Percentiles rank a stretch among this genome's conserved stretches.
These are phyloP conservation scores for Sebastes umbrosus DNA, from an alignment of 2,797 vertebrate species.

Conservation along the genomic window DNA sequence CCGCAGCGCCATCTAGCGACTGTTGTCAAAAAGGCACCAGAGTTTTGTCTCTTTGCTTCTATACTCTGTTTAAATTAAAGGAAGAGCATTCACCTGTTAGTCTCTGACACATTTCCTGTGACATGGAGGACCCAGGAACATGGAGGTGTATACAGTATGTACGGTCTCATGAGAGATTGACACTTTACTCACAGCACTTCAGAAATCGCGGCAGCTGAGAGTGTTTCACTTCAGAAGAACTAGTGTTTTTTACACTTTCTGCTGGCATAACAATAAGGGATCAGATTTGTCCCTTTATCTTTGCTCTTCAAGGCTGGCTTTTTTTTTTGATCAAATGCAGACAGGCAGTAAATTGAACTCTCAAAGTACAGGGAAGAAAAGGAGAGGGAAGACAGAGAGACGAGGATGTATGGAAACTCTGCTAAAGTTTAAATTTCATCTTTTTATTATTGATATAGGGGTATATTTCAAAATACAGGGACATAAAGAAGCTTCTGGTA, in stretches of 20 bases:
- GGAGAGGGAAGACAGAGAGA: conserved; percentile 5
- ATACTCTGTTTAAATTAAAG: not conserved
- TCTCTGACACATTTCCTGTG: not conserved
- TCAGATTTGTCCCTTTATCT: conserved; percentile 54
- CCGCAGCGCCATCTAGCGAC: no score
- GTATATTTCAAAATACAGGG: not conserved
- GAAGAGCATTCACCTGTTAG: not conserved
- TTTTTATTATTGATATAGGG: not conserved
- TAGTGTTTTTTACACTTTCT: conserved; percentile 49
- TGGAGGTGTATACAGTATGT: not conserved
- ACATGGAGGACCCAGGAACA: not conserved
- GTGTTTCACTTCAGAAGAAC: conserved; percentile 41
- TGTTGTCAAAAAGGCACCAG: no score
- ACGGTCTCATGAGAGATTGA: not conserved
- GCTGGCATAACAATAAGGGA: conserved; percentile 32
- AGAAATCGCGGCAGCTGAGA: conserved; percentile 6
- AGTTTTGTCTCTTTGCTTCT: not conserved
- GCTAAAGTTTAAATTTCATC: not conserved
- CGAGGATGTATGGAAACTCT: not conserved
- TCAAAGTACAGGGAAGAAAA: conserved; percentile 34
- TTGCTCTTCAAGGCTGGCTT: conserved; percentile 46
- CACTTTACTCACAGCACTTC: conserved; percentile 7
- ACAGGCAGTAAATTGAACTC: conserved; percentile 71
- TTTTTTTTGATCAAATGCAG: conserved; percentile 64
- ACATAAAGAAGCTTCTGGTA: not conserved